These are phyloP conservation scores for Notospermus geniculatus DNA, from an alignment of 1,140 invertebrate species.

Conservation along the genomic window DNA sequence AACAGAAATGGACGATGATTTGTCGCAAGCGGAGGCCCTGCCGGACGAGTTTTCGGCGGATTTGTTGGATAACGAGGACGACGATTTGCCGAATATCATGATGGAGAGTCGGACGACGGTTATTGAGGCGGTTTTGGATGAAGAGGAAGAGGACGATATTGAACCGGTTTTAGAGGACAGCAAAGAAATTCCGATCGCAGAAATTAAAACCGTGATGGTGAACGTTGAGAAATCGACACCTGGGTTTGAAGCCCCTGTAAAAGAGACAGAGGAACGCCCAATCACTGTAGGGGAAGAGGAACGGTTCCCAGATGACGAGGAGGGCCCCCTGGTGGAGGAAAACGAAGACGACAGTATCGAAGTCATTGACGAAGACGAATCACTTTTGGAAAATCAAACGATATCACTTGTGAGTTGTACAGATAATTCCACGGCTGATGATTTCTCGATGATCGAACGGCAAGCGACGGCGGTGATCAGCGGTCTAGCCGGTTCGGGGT, in stretches of 20 bases:
- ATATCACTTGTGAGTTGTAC: too few relatives aligned
- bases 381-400: too few relatives aligned
- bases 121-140: background rate
- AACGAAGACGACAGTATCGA: background rate
- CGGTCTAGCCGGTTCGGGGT: too few relatives aligned
- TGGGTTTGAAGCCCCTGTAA: slow-evolving; percentile 11
- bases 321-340: slow-evolving; percentile 13
- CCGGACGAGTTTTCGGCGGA: background rate
- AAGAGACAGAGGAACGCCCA: background rate
- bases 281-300: slow-evolving; percentile 5
- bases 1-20: background rate
- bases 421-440: too few relatives aligned
- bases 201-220: background rate
- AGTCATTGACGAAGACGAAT: background rate
- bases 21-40: too few relatives aligned
- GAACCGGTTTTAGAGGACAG: background rate
- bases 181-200: background rate
- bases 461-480: too few relatives aligned
- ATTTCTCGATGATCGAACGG: too few relatives aligned
- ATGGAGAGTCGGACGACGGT: too few relatives aligned
- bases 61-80: background rate
- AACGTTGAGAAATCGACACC: slow-evolving; percentile 7
- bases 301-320: background rate
- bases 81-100: too few relatives aligned
- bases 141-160: background rate